Percentiles rank a stretch among this genome's conserved stretches.
Conservation (phyloP, 1,140 invertebrate genomes). For the Spodoptera litura region DNA sequence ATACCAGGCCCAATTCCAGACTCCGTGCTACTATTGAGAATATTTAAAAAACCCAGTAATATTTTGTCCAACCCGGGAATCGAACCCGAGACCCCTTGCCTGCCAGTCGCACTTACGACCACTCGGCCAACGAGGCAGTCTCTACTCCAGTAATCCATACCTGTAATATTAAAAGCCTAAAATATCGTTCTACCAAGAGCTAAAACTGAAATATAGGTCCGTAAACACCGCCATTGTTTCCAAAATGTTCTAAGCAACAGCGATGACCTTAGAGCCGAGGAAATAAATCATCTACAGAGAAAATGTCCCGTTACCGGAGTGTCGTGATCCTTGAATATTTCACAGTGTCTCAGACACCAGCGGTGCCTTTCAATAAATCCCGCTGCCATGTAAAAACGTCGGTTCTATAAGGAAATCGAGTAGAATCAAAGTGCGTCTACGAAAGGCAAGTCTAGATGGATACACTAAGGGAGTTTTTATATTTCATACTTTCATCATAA, state of each 20-base stretch:
- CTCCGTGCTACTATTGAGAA: too few species aligned
- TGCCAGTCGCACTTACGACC: too few species aligned
- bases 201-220: too few species aligned
- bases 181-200: neutral
- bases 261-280: constrained; percentile 43
- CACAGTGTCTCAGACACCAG: constrained; percentile 49
- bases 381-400: constrained; percentile 64
- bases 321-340: constrained; percentile 68
- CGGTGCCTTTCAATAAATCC: constrained; percentile 64
- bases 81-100: too few species aligned
- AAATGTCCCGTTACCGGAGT: constrained; percentile 59
- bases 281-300: constrained; percentile 64
- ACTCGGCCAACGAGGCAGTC: too few species aligned
- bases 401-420: neutral
- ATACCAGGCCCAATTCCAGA: too few species aligned
- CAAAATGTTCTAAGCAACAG: neutral
- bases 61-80: too few species aligned
- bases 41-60: too few species aligned
- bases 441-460: too few species aligned
- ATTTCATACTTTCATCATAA: neutral
- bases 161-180: constrained; percentile 1
- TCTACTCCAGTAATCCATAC: too few species aligned
- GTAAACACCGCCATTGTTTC: constrained; percentile 31
- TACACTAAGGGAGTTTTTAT: neutral
- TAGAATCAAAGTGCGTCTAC: neutral